phyloP scores from a whole-genome alignment of 2,797 vertebrate species.

The Ctenosaura bakeri region DNA sequence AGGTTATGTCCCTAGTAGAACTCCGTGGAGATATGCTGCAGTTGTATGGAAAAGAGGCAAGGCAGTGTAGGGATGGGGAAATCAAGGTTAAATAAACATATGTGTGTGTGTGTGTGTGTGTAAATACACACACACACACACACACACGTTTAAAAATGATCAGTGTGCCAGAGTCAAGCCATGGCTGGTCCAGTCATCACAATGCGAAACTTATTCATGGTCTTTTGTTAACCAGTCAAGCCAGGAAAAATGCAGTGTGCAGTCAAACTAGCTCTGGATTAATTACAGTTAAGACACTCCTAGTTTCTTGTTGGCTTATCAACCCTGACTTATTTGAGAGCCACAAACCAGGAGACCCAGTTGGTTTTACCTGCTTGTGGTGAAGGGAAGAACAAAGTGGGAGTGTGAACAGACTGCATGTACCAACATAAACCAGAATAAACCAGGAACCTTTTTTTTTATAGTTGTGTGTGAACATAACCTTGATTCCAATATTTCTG shows the following conservation, averaged over 20 bases:
- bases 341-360: not conserved
- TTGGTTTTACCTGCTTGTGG: not conserved
- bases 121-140: too few relatives aligned
- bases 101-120: not conserved
- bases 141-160: not conserved
- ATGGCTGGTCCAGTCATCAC: not conserved
- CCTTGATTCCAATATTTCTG: conserved; percentile 29
- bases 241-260: not conserved
- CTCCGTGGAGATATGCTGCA: too few relatives aligned
- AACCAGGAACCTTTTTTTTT: not conserved
- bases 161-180: not conserved
- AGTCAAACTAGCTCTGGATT: not conserved
- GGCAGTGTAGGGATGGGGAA: not conserved
- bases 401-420: not conserved
- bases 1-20: not conserved
- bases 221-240: not conserved
- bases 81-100: not conserved
- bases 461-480: not conserved
- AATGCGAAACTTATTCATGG: not conserved
- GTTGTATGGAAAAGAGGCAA: not conserved
- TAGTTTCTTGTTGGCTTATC: not conserved
- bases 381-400: conserved; percentile 7
- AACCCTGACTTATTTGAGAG: not conserved
- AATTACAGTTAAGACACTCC: not conserved
- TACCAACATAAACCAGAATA: not conserved